These are phyloP conservation scores for Saguinus midas DNA, from an alignment of 2,113 vertebrate species.

Conservation along the genomic window DNA sequence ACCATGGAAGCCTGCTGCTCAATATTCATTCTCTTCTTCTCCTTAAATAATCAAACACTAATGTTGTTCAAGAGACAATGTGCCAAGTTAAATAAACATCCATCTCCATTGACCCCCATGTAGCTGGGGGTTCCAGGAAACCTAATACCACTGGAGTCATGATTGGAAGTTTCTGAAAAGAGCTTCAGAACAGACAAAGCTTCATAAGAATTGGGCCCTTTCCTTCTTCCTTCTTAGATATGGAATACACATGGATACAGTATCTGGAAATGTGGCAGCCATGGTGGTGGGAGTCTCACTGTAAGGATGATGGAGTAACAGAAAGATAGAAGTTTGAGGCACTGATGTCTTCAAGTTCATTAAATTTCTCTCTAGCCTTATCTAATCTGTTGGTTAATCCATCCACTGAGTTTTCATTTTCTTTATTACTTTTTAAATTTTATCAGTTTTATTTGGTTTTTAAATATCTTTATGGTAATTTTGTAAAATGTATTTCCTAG, in stretches of 20 bases:
- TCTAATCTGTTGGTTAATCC: neutral
- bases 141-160: rapidly evolving
- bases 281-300: too few species aligned
- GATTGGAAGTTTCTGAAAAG: neutral
- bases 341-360: neutral
- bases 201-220: neutral
- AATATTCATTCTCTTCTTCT: neutral
- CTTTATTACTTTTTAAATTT: neutral
- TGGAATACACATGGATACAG: too few species aligned
- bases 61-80: too few species aligned
- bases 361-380: neutral
- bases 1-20: neutral
- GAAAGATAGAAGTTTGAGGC: neutral
- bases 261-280: neutral
- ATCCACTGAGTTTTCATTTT: neutral
- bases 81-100: neutral
- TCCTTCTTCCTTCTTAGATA: neutral
- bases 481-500: neutral
- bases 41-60: too few species aligned
- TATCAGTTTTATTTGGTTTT: neutral
- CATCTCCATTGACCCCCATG: neutral
- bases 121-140: neutral
- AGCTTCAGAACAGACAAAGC: neutral
- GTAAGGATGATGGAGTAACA: neutral
- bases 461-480: neutral